Conservation (phyloP, 2,888 invertebrate species). For the Patella caerulea region DNA sequence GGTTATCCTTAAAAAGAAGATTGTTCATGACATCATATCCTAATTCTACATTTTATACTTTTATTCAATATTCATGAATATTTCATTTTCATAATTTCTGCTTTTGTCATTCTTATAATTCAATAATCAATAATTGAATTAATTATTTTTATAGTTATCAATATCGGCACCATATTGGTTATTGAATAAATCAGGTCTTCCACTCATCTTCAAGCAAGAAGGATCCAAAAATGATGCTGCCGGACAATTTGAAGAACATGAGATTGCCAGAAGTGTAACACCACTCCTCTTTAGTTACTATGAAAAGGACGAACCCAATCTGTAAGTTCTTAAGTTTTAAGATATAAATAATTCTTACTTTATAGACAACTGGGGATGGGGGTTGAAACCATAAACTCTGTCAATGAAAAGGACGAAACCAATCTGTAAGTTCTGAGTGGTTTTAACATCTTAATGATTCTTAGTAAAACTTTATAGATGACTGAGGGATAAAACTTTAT, state of each 20-base stretch:
- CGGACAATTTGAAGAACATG: conserved; percentile 95
- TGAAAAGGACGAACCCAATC: conserved; percentile 82
- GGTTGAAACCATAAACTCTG: neutral
- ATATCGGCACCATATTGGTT: conserved; percentile 94
- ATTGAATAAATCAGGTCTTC: conserved; percentile 94
- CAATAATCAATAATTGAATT: no score
- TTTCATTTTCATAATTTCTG: no score
- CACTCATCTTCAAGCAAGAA: conserved; percentile 94
- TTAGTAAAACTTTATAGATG: neutral
- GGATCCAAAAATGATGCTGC: conserved; percentile 71
- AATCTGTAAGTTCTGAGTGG: conserved; percentile 54
- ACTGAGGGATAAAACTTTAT: neutral
- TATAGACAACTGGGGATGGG: neutral
- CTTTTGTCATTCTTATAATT: no score
- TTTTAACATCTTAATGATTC: neutral
- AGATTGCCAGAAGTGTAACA: conserved; percentile 90
- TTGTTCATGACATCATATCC: no score
- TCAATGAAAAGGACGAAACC: conserved; percentile 84
- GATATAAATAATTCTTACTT: neutral
- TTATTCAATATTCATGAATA: no score
- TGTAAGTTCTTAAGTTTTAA: conserved; percentile 50
- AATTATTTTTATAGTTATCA: conserved; percentile 75
- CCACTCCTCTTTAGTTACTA: conserved; percentile 95
- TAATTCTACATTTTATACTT: no score
- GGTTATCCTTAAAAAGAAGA: no score